Evolutionary conservation across 2,797 vertebrate genomes (phyloP).

Genomic region (Tadarida brasiliensis): DNA sequence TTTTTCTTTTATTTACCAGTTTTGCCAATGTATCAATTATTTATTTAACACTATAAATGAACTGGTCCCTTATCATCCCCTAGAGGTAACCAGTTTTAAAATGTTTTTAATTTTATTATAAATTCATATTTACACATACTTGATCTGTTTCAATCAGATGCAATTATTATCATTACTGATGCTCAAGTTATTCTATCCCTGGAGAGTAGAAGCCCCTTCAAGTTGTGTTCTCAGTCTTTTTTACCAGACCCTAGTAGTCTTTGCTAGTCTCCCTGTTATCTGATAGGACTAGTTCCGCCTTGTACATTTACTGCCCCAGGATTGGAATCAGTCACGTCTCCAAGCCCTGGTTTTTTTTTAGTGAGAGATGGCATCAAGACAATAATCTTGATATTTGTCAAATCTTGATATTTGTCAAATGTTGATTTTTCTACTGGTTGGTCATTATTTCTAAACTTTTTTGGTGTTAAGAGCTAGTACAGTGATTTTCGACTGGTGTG

Average conservation of each 20-base stretch:
- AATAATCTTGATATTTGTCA: background rate
- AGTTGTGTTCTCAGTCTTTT: background rate
- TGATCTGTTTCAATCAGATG: background rate
- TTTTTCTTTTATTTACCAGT: background rate
- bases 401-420: too few relatives aligned
- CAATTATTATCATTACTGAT: background rate
- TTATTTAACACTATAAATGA: background rate
- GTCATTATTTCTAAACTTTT: slow-evolving; percentile 10
- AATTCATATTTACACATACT: background rate
- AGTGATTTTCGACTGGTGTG: background rate
- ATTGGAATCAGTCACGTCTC: background rate
- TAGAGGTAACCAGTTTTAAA: background rate
- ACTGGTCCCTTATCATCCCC: background rate
- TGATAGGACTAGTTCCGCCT: background rate
- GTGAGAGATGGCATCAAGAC: background rate
- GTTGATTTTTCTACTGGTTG: background rate
- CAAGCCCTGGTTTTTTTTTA: background rate
- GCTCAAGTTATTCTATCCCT: background rate
- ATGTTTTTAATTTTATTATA: background rate
- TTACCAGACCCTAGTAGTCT: background rate
- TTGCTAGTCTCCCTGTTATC: background rate
- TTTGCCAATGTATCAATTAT: background rate
- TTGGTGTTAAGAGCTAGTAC: background rate
- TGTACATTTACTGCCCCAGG: background rate
- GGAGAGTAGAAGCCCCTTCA: background rate